Conservation (phyloP, 2,113 vertebrate species). For the Petrocephalus zakoni region DNA sequence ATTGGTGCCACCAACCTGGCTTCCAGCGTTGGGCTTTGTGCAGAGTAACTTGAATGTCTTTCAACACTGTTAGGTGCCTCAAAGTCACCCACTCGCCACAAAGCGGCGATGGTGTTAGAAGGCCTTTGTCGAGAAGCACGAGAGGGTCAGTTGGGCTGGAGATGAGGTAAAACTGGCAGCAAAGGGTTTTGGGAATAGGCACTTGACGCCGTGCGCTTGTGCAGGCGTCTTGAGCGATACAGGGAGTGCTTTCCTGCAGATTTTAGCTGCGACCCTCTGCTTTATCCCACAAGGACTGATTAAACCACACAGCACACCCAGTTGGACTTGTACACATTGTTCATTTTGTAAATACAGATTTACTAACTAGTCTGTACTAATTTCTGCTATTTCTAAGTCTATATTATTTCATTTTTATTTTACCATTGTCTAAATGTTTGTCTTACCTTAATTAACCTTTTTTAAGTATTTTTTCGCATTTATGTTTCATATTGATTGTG, state of each 20-base stretch:
- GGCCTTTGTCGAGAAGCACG: not conserved
- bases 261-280: not conserved
- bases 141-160: not conserved
- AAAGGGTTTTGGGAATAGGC: not conserved
- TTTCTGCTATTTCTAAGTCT: not conserved
- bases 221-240: not conserved
- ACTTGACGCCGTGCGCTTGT: not conserved
- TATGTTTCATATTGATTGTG: not conserved
- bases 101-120: not conserved
- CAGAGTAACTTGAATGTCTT: not conserved
- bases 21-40: not conserved
- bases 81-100: not conserved
- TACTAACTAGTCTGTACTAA: not conserved
- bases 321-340: not conserved
- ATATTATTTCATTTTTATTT: not conserved
- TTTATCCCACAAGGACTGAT: not conserved
- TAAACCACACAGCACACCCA: not conserved
- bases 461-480: not conserved
- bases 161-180: not conserved
- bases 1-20: not conserved
- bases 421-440: not conserved
- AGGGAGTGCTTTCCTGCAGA: not conserved
- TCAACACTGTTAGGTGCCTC: not conserved
- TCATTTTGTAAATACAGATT: not conserved
- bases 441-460: not conserved